phyloP scores from a whole-genome alignment of 2,113 vertebrate species.

The Sialia sialis region DNA sequence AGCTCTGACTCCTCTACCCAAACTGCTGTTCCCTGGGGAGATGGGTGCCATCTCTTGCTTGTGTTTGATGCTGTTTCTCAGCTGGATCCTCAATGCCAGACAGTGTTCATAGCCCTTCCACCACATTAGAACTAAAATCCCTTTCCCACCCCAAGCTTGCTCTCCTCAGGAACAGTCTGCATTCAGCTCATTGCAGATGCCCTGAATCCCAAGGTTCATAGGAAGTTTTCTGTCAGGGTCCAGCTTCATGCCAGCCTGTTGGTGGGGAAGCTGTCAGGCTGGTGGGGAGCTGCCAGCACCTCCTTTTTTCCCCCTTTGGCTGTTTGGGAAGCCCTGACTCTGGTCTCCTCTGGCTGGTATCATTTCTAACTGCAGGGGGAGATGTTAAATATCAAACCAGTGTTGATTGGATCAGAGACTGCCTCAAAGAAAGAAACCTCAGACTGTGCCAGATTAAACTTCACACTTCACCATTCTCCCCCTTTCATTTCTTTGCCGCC shows the following conservation, averaged over 20 bases:
- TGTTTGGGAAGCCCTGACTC: not conserved
- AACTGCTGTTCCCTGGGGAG: not conserved
- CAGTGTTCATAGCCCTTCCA: not conserved
- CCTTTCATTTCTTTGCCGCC: constrained; percentile 49
- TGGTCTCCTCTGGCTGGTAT: not conserved
- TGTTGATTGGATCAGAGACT: constrained; percentile 42
- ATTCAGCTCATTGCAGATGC: constrained; percentile 18
- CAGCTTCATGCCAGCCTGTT: not conserved
- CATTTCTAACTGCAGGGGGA: constrained; percentile 54
- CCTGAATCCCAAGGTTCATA: not conserved
- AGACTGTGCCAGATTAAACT: constrained; percentile 57
- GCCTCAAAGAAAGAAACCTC: constrained; percentile 39
- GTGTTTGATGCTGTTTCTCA: not conserved
- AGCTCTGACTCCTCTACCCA: not conserved
- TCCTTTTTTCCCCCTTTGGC: not conserved
- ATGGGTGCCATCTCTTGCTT: not conserved
- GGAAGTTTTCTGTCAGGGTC: not conserved
- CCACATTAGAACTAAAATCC: constrained; percentile 15
- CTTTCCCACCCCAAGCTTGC: not conserved
- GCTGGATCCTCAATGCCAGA: not conserved
- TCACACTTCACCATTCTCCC: constrained; percentile 61
- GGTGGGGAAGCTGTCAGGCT: not conserved
- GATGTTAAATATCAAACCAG: constrained; percentile 65
- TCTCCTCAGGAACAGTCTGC: constrained; percentile 38
- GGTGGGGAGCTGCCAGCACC: not conserved